Evolutionary conservation across 1,140 invertebrate genomes (phyloP).

Genomic region (Nephila pilipes): DNA sequence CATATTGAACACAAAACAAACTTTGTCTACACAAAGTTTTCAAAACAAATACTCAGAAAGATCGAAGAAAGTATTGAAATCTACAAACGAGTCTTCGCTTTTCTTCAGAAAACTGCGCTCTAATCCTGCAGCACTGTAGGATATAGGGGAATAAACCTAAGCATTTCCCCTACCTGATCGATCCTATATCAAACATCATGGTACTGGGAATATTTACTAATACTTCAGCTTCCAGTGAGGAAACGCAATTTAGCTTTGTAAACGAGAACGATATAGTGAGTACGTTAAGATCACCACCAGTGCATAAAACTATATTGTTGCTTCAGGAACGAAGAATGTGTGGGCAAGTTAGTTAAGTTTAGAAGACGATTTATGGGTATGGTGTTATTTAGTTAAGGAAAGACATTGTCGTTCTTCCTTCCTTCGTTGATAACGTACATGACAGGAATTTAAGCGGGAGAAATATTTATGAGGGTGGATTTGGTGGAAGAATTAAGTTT

Average conservation of each 20-base stretch:
- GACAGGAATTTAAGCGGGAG: background rate
- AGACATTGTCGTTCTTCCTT: background rate
- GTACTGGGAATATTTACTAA: conserved; percentile 22
- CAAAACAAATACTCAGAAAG: background rate
- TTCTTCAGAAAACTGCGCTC: background rate
- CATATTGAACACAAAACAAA: background rate
- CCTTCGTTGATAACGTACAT: background rate
- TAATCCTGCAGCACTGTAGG: background rate
- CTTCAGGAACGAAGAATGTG: background rate
- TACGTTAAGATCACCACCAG: background rate
- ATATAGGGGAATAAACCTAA: background rate
- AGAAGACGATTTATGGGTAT: background rate
- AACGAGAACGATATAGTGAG: conserved; percentile 35
- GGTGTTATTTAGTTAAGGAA: conserved; percentile 21
- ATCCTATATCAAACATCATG: background rate
- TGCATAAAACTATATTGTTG: background rate
- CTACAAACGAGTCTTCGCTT: background rate
- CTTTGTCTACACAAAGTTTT: background rate
- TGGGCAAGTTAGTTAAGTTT: background rate
- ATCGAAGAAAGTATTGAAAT: background rate
- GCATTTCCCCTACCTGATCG: background rate
- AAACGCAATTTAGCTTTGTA: conserved; percentile 51
- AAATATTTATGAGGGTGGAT: background rate
- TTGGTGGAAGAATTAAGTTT: too few relatives aligned
- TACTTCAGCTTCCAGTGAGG: background rate